Evolutionary conservation across 2,888 invertebrate genomes (phyloP), one percentile per base, ranked within the genome.

Genomic region (Sicus ferrugineus): DNA sequence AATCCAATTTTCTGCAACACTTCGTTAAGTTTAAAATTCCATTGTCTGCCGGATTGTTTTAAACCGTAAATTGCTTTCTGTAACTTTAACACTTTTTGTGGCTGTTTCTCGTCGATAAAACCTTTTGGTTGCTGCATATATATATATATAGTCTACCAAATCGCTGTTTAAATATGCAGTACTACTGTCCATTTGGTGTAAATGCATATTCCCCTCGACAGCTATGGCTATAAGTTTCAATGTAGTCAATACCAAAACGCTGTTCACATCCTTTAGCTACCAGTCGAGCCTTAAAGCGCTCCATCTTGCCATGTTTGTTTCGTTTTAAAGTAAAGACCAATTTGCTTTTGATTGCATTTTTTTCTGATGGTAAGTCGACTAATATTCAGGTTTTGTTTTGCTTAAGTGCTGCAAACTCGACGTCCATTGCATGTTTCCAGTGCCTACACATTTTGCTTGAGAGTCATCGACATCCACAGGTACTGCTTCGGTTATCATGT

Each of bases 341-440:
- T 19, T 72, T 74, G 31, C 70, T 73, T 0, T 69, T 72, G 65
- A 75, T 73, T 1, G 72, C 65, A n/a, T 69, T 52, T 28, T 70
- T 64, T 9, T 67, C 72, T 3, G 52, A 4, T 30, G 74, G 72
- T 19, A 72, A 63, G 23, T 74, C 72, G 6, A 64, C 67, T 34
- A 75, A 26, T n/a, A 66, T 50, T 72, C 73, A 75, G 0, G 74
- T 74, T 1, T 68, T 52, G 48, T 73, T 75, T 23, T 59, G 46
- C 0, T 69, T 26, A 26, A 77, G 46, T 14, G 73, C 70, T 34
- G 71, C 69, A 65, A 75, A 74, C 68, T 76, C 75, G 21, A 31
- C 65, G 46, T 75, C 61, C 75, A 76, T 76, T 9, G 75, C 70
- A 9, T 54, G 58, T 59, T 64, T 52, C 73, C 73, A 76, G 23